phyloP scores from a whole-genome alignment of 2,113 vertebrate species.

The Neogale vison region DNA sequence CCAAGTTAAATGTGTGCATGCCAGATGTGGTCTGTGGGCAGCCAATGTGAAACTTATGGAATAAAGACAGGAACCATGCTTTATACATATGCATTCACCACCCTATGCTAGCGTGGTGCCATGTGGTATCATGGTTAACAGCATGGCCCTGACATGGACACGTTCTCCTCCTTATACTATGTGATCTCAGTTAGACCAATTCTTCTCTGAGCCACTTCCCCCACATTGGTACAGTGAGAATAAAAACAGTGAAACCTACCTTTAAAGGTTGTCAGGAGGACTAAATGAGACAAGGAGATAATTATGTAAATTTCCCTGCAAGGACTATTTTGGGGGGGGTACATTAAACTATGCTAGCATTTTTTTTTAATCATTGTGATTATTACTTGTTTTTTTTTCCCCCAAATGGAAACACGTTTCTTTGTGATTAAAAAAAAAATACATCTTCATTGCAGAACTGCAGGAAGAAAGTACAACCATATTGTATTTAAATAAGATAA shows the following conservation, averaged over 20 bases:
- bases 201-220: background rate
- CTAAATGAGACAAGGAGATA: background rate
- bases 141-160: background rate
- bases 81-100: too few species aligned
- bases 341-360: background rate
- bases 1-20: too few species aligned
- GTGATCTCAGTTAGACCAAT: background rate
- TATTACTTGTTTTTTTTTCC: background rate
- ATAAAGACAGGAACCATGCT: background rate
- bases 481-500: background rate
- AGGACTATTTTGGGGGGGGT: background rate
- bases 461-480: background rate
- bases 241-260: background rate
- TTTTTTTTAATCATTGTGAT: background rate
- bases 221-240: background rate
- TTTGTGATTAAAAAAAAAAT: slow-evolving; percentile 13
- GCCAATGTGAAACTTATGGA: background rate
- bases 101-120: background rate
- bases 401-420: background rate
- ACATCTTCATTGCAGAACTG: background rate
- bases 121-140: background rate
- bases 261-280: background rate
- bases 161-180: background rate
- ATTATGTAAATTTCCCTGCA: background rate
- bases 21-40: background rate